Evolutionary conservation across 2,888 invertebrate species (phyloP), one percentile per base, ranked within the genome.

Genomic region (Drosophila niveifrons): DNA sequence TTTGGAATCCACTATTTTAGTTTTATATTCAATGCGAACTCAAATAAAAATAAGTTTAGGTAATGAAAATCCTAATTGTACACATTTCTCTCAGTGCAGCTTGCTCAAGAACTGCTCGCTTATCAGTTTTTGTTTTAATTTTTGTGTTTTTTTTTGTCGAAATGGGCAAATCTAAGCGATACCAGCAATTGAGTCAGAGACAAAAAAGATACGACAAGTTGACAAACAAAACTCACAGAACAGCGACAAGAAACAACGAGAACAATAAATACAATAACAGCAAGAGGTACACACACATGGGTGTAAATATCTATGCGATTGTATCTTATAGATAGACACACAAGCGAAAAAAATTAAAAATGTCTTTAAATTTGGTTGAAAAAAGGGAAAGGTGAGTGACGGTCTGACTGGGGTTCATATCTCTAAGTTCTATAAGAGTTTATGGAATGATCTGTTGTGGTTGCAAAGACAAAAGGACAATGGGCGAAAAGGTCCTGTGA

Each of bases 161-260:
- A 84, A 80, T 72, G 78, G 74, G 65, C 82, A 78, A 88, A 88
- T 87, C 88, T 80, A 88, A 72, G 75, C 69, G 85, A 82, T 87
- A 85, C 73, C 72, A 76, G 64, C 82, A 82, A 83, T 83, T 87
- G 85, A 87, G 85, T 87, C 82, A 87, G 76, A 66, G 58, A 67
- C 52, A 62, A 39, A 43, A 66, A 64, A 74, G 62, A 82, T 68
- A 76, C 76, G 78, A 69, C 84, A 79, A 86, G 80, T 80, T 78
- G 79, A 75, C 75, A 81, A 81, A 80, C 76, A 86, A 43, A 67
- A 43, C 15, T 15, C 64, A 58, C 44, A 80, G 58, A 78, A 51
- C 74, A 61, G 13, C 59, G 29, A 64, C 48, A 68, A 11, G 36
- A 36, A 11, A 36, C 36, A 36, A 36, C 36, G 11, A 46, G 17